phyloP scores from a whole-genome alignment of 2,797 vertebrate genomes.

The Megalops cyprinoides region DNA sequence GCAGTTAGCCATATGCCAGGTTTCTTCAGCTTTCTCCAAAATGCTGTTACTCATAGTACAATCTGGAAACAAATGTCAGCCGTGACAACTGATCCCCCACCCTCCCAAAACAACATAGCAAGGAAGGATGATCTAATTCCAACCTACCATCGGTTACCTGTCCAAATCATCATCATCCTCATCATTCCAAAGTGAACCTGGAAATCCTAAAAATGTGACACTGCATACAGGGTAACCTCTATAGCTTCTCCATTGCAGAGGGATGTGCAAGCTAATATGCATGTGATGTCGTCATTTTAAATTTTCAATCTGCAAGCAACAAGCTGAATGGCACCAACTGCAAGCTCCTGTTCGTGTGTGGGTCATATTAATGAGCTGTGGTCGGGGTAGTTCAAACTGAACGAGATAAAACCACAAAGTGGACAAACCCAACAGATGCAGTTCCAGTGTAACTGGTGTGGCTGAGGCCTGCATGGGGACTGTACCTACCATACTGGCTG shows the following conservation, averaged over 20 bases:
- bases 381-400: conserved; percentile 46
- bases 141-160: conserved; percentile 65
- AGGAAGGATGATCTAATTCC: conserved; percentile 83
- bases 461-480: conserved; percentile 22
- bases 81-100: conserved; percentile 11
- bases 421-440: conserved; percentile 34
- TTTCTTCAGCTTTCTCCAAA: conserved; percentile 34
- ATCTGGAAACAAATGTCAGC: conserved; percentile 4
- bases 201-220: conserved; percentile 48
- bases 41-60: conserved; percentile 24
- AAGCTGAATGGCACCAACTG: conserved; percentile 65
- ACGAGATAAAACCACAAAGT: conserved; percentile 34
- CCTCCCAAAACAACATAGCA: conserved; percentile 62
- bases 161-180: conserved; percentile 49
- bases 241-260: conserved; percentile 56
- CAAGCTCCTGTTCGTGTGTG: conserved; percentile 58
- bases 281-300: conserved; percentile 57
- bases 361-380: conserved; percentile 47
- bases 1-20: conserved; percentile 14
- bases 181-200: conserved; percentile 34
- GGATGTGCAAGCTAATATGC: conserved; percentile 62
- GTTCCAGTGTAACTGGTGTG: not conserved
- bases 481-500: conserved; percentile 95
- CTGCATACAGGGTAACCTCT: conserved; percentile 53
- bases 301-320: conserved; percentile 26